Percentiles rank a stretch among this genome's conserved stretches.
These are phyloP conservation scores for Chrysocyon brachyurus DNA, from an alignment of 2,797 vertebrate genomes.

Conservation along the genomic window DNA sequence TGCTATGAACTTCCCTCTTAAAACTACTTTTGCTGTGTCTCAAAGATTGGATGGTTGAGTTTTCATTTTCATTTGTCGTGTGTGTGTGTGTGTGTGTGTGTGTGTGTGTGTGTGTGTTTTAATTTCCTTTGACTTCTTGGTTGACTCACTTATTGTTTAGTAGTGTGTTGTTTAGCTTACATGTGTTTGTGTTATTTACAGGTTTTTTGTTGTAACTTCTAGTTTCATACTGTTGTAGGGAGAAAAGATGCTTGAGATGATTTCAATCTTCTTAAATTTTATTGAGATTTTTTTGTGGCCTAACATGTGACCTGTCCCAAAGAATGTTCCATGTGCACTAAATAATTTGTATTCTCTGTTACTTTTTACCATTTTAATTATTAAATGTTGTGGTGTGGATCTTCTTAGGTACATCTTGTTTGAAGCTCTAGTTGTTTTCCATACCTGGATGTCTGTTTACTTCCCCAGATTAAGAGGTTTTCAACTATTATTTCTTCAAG, in stretches of 20 bases:
- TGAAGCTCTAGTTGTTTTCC: not conserved
- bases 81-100: not conserved
- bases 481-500: not conserved
- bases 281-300: not conserved
- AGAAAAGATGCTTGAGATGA: not conserved
- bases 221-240: not conserved
- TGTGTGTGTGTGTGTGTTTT: not conserved
- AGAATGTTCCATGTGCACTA: not conserved
- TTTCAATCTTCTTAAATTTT: not conserved
- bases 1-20: not conserved
- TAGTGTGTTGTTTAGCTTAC: not conserved
- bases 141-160: not conserved
- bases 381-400: not conserved
- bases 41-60: not conserved
- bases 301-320: not conserved
- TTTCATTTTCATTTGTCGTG: not conserved
- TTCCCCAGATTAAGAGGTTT: not conserved
- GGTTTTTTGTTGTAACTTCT: not conserved
- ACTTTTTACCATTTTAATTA: not conserved
- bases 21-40: not conserved
- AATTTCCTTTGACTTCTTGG: not conserved
- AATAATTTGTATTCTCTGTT: not conserved
- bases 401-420: not conserved
- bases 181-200: not conserved
- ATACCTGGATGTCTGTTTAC: not conserved